A percentile compares a stretch with the other conserved stretches of the same genome.
phyloP scores from a whole-genome alignment of 2,888 invertebrate genomes.

The Acronicta alni region DNA sequence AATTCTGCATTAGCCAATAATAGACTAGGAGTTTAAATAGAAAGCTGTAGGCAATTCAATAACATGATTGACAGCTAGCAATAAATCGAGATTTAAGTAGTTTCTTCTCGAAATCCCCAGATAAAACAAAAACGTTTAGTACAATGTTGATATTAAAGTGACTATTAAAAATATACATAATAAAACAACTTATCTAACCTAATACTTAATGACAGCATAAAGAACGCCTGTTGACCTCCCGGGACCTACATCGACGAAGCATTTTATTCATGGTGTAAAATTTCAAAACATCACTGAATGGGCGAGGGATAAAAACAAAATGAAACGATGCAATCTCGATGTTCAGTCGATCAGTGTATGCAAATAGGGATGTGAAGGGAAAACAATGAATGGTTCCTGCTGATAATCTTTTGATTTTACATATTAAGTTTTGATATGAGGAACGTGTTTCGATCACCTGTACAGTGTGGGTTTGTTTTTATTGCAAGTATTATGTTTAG shows the following conservation, averaged over 20 bases:
- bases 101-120: too few species aligned
- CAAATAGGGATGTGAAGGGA: conserved; percentile 72
- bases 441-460: conserved; percentile 54
- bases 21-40: too few species aligned
- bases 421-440: conserved; percentile 59
- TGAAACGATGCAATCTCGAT: conserved; percentile 66
- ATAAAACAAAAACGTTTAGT: neutral
- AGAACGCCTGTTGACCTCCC: conserved; percentile 34
- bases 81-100: too few species aligned
- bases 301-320: conserved; percentile 62
- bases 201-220: conserved; percentile 46
- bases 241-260: conserved; percentile 70
- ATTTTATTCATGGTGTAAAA: conserved; percentile 76
- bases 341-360: conserved; percentile 76
- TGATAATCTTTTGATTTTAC: conserved; percentile 77
- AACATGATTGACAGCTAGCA: too few species aligned
- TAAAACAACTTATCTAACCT: conserved; percentile 34
- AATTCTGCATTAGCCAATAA: too few species aligned
- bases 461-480: conserved; percentile 18
- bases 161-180: conserved; percentile 26
- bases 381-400: conserved; percentile 83
- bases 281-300: conserved; percentile 73
- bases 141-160: neutral
- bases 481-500: neutral
- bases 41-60: too few species aligned